A percentile compares a stretch with the other conserved stretches of the same genome.
These are phyloP conservation scores for Chymomyza caudatula DNA, from an alignment of 2,888 invertebrate species.

Conservation along the genomic window DNA sequence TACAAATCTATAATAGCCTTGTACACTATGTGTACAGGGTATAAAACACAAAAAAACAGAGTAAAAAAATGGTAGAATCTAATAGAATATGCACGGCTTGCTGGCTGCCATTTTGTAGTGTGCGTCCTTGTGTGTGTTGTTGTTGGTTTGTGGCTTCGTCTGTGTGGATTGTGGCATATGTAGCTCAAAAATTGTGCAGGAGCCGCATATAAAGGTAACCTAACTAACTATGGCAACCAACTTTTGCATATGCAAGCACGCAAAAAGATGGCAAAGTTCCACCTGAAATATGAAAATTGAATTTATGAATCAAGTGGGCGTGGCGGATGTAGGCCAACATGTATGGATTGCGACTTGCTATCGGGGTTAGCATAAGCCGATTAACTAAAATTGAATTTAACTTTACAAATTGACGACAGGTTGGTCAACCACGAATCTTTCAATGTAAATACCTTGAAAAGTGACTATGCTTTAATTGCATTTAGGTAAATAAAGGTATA, in stretches of 20 bases:
- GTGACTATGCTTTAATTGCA: too few species aligned
- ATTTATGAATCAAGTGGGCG: not conserved
- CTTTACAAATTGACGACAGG: constrained; percentile 65
- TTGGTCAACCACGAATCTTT: constrained; percentile 10
- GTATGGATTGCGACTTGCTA: not conserved
- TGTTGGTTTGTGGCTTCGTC: constrained; percentile 2
- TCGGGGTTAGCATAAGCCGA: constrained; percentile 60
- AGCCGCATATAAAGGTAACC: not conserved
- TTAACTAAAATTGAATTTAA: constrained; percentile 65
- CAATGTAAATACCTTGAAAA: too few species aligned
- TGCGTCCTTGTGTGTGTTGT: too few species aligned
- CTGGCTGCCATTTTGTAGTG: not conserved
- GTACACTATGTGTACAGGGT: too few species aligned
- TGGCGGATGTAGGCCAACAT: constrained; percentile 22
- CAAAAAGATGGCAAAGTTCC: not conserved
- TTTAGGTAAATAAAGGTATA: too few species aligned
- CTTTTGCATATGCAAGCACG: not conserved
- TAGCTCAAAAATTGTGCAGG: not conserved
- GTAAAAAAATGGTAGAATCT: too few species aligned
- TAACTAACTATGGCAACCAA: not conserved
- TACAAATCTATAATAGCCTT: too few species aligned
- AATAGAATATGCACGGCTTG: constrained; percentile 28
- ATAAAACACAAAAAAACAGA: constrained; percentile 2
- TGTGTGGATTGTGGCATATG: constrained; percentile 15
- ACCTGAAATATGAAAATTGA: not conserved